Evolutionary conservation across 2,888 invertebrate genomes (phyloP).

Genomic region (Cecidostiba fungosa): DNA sequence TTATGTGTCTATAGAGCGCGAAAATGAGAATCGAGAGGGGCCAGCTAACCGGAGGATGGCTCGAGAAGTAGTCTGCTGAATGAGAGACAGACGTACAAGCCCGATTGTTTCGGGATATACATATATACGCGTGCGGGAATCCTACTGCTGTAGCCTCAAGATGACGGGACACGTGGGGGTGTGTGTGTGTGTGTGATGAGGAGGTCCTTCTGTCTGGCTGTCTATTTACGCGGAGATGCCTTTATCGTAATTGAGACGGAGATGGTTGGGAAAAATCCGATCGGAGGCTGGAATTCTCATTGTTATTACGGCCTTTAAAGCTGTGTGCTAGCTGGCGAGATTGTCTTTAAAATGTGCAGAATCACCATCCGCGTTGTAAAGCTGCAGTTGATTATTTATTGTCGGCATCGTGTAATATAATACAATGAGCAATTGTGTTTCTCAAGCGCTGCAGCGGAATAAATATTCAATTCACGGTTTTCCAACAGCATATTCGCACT

Average conservation of each 20-base stretch:
- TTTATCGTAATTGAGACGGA: not conserved
- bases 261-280: not conserved
- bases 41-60: not conserved
- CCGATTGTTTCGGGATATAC: conserved; percentile 7
- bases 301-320: not conserved
- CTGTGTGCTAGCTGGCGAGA: too few species aligned
- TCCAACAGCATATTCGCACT: not conserved
- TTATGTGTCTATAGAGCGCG: conserved; percentile 36
- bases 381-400: not conserved
- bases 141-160: not conserved
- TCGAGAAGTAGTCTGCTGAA: too few species aligned
- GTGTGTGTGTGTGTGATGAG: not conserved
- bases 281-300: not conserved
- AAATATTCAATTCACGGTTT: not conserved
- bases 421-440: not conserved
- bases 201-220: not conserved
- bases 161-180: not conserved
- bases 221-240: not conserved
- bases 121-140: too few species aligned
- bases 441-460: not conserved
- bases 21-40: conserved; percentile 33
- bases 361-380: not conserved
- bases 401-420: not conserved
- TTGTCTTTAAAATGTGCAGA: not conserved
- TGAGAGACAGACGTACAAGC: not conserved